Conservation (phyloP, 1,140 invertebrate genomes). For the Euura saliciscinereae region DNA sequence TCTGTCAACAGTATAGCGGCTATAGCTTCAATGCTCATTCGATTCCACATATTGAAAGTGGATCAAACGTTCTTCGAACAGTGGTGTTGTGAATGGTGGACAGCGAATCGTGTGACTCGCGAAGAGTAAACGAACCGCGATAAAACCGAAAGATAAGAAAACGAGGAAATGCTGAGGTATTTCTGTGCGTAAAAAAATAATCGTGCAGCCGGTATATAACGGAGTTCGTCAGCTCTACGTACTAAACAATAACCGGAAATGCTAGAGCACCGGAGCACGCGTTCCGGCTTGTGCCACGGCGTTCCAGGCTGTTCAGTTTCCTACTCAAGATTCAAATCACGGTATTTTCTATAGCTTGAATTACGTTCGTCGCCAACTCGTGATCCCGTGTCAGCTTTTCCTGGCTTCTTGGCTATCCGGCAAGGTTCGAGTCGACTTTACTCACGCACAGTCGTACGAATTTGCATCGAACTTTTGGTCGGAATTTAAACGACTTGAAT, state of each 20-base stretch:
- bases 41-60: no score
- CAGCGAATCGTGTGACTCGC: no score
- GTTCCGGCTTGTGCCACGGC: background rate
- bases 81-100: no score
- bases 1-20: no score
- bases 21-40: no score
- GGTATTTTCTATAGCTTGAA: no score
- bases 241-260: slow-evolving; percentile 2
- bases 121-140: no score
- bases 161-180: no score
- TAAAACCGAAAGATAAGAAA: no score
- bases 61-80: no score
- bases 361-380: background rate
- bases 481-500: slow-evolving; percentile 1
- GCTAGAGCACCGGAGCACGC: background rate
- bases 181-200: no score
- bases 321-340: background rate
- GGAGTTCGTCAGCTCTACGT: background rate
- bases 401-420: background rate
- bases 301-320: slow-evolving; percentile 4
- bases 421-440: background rate
- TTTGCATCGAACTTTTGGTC: background rate
- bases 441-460: background rate
- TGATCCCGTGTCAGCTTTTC: background rate
- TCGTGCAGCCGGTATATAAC: background rate